Evolutionary conservation across 2,797 vertebrate species (phyloP).

Genomic region (Parambassis ranga): DNA sequence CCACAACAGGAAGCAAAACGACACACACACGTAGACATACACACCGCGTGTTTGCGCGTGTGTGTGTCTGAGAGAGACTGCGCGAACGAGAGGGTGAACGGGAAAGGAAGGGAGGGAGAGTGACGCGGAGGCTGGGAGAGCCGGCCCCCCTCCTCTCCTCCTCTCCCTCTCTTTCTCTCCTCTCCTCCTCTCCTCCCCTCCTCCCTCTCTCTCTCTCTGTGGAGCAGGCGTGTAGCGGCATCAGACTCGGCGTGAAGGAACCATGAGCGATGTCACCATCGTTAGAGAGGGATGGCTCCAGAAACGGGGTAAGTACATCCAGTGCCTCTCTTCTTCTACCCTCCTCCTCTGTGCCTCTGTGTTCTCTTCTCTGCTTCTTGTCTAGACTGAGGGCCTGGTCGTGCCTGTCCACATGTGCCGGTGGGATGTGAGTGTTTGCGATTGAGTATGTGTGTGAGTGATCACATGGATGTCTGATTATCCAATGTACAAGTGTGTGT

Average conservation of each 20-base stretch:
- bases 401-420: slow-evolving; percentile 71
- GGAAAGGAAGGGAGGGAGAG: slow-evolving; percentile 83
- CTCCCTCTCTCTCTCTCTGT: slow-evolving; percentile 76
- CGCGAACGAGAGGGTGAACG: slow-evolving; percentile 83
- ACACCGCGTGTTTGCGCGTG: slow-evolving; percentile 44
- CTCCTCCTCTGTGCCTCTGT: slow-evolving; percentile 32
- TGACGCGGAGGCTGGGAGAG: slow-evolving; percentile 81
- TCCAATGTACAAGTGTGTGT: slow-evolving; percentile 12
- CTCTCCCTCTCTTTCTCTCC: slow-evolving; percentile 74
- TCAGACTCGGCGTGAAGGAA: slow-evolving; percentile 91
- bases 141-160: slow-evolving; percentile 70
- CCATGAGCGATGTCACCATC: slow-evolving; percentile 99
- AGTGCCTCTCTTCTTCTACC: slow-evolving; percentile 41
- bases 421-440: slow-evolving; percentile 59
- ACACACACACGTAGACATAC: slow-evolving; percentile 49
- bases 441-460: slow-evolving; percentile 44
- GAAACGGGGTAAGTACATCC: slow-evolving; percentile 93
- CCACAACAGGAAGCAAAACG: slow-evolving; percentile 74
- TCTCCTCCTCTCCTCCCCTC: slow-evolving; percentile 76
- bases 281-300: slow-evolving; percentile 99
- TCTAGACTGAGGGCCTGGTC: slow-evolving; percentile 68
- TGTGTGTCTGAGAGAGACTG: slow-evolving; percentile 63
- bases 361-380: slow-evolving; percentile 49
- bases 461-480: slow-evolving; percentile 67
- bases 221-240: slow-evolving; percentile 84